A percentile compares a stretch with the other conserved stretches of the same genome.
phyloP scores from a whole-genome alignment of 2,888 invertebrate species.

The Nemotelus pantherinus region DNA sequence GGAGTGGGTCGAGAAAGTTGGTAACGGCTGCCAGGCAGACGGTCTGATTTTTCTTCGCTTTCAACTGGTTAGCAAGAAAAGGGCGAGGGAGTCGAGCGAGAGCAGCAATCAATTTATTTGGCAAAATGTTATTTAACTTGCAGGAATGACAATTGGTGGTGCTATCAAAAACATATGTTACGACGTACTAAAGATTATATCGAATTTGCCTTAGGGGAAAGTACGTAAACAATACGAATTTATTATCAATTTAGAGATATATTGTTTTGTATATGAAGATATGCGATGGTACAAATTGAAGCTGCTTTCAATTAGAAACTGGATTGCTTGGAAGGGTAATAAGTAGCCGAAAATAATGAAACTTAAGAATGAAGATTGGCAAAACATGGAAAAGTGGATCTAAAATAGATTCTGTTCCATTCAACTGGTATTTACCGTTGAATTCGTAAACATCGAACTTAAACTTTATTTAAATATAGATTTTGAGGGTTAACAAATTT shows the following conservation, averaged over 20 bases:
- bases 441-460: too few relatives aligned
- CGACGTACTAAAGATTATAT: slow-evolving; percentile 44
- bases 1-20: background rate
- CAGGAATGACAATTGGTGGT: slow-evolving; percentile 49
- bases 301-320: too few relatives aligned
- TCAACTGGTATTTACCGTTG: too few relatives aligned
- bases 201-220: slow-evolving; percentile 30
- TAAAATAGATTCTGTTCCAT: too few relatives aligned
- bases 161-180: slow-evolving; percentile 51
- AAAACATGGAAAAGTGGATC: too few relatives aligned
- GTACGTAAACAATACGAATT: slow-evolving; percentile 30
- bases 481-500: too few relatives aligned
- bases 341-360: too few relatives aligned
- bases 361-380: too few relatives aligned
- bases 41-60: background rate
- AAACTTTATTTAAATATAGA: too few relatives aligned
- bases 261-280: background rate
- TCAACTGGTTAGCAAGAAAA: background rate
- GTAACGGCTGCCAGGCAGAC: background rate
- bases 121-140: slow-evolving; percentile 44
- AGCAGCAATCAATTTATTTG: slow-evolving; percentile 45
- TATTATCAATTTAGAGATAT: slow-evolving; percentile 8
- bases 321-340: too few relatives aligned
- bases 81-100: slow-evolving; percentile 19
- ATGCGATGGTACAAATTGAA: background rate